Percentiles rank a stretch among this genome's conserved stretches.
These are phyloP conservation scores for Seladonia tumulorum DNA, from an alignment of 2,888 invertebrate genomes.

Conservation along the genomic window DNA sequence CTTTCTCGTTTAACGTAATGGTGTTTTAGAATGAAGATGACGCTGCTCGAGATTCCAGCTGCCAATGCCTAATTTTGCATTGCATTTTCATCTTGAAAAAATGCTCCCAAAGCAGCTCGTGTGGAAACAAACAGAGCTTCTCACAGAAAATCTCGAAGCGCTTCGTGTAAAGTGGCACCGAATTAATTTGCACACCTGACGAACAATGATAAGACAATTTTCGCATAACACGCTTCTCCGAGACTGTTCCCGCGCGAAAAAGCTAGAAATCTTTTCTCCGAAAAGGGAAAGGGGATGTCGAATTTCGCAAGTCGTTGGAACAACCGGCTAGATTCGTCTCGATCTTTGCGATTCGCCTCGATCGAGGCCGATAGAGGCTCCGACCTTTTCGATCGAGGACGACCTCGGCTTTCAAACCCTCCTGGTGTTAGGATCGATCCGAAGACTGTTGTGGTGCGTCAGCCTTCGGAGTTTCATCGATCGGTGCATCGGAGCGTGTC, in stretches of 20 bases:
- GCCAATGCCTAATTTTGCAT: neutral
- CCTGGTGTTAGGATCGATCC: constrained; percentile 50
- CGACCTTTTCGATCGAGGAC: constrained; percentile 35
- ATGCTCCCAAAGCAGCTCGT: neutral
- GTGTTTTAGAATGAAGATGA: too few relatives aligned
- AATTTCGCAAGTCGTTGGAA: constrained; percentile 20
- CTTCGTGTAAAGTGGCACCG: neutral
- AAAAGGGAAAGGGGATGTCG: neutral
- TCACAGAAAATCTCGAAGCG: neutral
- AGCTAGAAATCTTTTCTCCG: neutral
- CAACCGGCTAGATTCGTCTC: constrained; percentile 1
- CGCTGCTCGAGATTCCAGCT: too few relatives aligned
- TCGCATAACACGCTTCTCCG: neutral
- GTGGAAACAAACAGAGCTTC: neutral
- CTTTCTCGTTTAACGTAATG: too few relatives aligned
- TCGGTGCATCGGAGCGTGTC: constrained; percentile 10
- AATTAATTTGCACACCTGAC: neutral
- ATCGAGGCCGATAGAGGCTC: constrained; percentile 46
- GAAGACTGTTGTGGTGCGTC: constrained; percentile 5
- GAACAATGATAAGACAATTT: neutral
- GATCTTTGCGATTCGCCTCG: constrained; percentile 37
- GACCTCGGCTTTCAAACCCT: constrained; percentile 54
- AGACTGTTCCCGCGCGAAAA: constrained; percentile 40
- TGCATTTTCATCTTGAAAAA: neutral
- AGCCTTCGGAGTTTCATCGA: constrained; percentile 6